A percentile compares a stretch with the other conserved stretches of the same genome.
Evolutionary conservation across 2,888 invertebrate species (phyloP).

Genomic region (Dasypolia templi): DNA sequence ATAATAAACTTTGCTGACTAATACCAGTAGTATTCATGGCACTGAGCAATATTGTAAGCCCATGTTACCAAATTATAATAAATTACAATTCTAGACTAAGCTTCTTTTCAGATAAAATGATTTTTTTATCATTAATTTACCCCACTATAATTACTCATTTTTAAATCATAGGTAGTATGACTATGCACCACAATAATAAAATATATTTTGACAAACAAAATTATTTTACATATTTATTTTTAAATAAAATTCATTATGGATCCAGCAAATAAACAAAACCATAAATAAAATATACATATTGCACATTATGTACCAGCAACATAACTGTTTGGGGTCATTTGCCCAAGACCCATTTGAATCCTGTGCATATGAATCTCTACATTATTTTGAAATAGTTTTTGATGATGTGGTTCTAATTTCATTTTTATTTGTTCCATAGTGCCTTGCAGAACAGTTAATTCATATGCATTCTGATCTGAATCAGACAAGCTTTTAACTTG

Average conservation of each 20-base stretch:
- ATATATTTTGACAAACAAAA: slow-evolving; percentile 30
- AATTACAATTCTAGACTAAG: slow-evolving; percentile 53
- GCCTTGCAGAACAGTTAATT: slow-evolving; percentile 96
- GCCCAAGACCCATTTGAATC: slow-evolving; percentile 94
- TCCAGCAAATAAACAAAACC: slow-evolving; percentile 32
- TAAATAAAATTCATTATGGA: slow-evolving; percentile 51
- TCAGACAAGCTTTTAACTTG: slow-evolving; percentile 95
- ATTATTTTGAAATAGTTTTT: slow-evolving; percentile 95
- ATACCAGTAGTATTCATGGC: slow-evolving; percentile 60
- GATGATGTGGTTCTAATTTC: slow-evolving; percentile 94
- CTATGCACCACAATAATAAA: slow-evolving; percentile 45
- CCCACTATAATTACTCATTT: slow-evolving; percentile 40
- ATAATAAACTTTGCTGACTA: slow-evolving; percentile 37
- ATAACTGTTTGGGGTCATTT: slow-evolving; percentile 79
- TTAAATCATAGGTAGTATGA: slow-evolving; percentile 45
- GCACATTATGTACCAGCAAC: slow-evolving; percentile 74
- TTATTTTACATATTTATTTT: slow-evolving; percentile 36
- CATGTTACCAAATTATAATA: slow-evolving; percentile 59
- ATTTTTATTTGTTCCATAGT: slow-evolving; percentile 97
- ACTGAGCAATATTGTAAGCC: slow-evolving; percentile 56
- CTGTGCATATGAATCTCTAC: slow-evolving; percentile 98
- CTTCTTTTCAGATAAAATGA: slow-evolving; percentile 53
- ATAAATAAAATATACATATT: slow-evolving; percentile 44
- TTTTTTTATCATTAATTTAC: slow-evolving; percentile 53
- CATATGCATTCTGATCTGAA: slow-evolving; percentile 96